These are phyloP conservation scores for Zhuqinia jingwanae DNA, from an alignment of 2,888 invertebrate species.

Conservation along the genomic window DNA sequence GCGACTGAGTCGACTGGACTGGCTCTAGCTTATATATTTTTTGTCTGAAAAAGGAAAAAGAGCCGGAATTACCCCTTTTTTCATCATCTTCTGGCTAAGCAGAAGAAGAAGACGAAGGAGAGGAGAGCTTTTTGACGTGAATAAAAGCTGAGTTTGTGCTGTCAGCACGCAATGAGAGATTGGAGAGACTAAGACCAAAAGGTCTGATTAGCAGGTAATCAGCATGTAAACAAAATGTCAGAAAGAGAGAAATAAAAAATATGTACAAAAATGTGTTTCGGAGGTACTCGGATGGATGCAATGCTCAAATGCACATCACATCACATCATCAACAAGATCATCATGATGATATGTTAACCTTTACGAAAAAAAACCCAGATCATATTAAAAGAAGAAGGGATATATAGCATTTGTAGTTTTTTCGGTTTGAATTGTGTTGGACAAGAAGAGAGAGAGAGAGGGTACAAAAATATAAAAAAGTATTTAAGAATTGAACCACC, in stretches of 20 bases:
- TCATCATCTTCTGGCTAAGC: not conserved
- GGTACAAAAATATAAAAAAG: not conserved
- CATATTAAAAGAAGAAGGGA: conserved; percentile 18
- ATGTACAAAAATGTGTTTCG: not conserved
- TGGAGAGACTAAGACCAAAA: conserved; percentile 64
- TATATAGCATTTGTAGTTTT: no score
- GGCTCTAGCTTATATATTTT: not conserved
- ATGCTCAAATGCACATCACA: not conserved
- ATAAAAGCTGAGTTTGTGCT: conserved; percentile 66
- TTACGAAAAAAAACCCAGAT: conserved; percentile 15
- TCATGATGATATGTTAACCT: conserved; percentile 41
- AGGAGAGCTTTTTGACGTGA: no score
- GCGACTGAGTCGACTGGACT: conserved; percentile 11
- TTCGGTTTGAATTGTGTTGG: not conserved
- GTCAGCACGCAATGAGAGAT: conserved; percentile 74
- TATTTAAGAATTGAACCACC: conserved; percentile 38
- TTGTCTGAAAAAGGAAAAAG: not conserved
- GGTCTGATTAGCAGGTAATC: conserved; percentile 73
- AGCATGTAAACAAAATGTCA: conserved; percentile 59
- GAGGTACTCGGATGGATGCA: not conserved
- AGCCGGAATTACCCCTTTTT: conserved; percentile 46
- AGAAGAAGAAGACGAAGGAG: no score
- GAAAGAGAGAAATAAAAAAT: conserved; percentile 21
- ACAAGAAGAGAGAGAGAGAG: not conserved
- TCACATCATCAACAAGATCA: not conserved